Conservation (phyloP, 2,113 vertebrate species). For the Coptodon bakossiorum region DNA sequence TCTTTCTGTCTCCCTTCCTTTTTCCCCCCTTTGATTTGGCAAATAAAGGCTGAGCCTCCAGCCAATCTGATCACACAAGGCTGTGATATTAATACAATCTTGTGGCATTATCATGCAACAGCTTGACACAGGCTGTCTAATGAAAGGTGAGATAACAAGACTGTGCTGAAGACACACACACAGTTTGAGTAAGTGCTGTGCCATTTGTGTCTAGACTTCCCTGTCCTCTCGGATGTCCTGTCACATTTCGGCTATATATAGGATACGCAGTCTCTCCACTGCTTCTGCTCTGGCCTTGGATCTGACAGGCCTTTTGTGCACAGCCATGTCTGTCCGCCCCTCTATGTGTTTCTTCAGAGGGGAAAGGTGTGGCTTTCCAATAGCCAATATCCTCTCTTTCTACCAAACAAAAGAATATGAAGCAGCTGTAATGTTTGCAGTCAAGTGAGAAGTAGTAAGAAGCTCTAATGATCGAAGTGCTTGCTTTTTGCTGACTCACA, state of each 20-base stretch:
- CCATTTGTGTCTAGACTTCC: conserved; percentile 52
- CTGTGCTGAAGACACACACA: background rate
- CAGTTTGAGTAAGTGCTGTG: background rate
- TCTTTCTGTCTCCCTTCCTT: background rate
- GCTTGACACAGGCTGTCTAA: background rate
- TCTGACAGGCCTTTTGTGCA: conserved; percentile 7
- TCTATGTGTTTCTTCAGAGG: background rate
- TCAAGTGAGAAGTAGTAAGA: background rate
- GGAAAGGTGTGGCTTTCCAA: background rate
- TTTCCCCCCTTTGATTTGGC: background rate
- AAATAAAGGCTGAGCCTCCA: background rate
- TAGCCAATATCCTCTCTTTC: background rate
- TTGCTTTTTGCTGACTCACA: background rate
- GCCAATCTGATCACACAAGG: background rate
- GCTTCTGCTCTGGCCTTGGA: conserved; percentile 5
- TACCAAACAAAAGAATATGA: background rate
- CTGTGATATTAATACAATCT: background rate
- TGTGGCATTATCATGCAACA: conserved; percentile 3
- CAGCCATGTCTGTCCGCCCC: background rate
- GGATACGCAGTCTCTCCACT: conserved; percentile 13
- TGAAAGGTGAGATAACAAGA: conserved; percentile 29
- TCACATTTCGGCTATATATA: conserved; percentile 61
- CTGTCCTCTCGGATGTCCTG: conserved; percentile 57
- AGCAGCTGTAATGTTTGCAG: background rate
- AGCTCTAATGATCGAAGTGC: background rate